Percentiles rank a stretch among this genome's conserved stretches.
Evolutionary conservation across 2,888 invertebrate species (phyloP).

Genomic region (Gerris lacustris): DNA sequence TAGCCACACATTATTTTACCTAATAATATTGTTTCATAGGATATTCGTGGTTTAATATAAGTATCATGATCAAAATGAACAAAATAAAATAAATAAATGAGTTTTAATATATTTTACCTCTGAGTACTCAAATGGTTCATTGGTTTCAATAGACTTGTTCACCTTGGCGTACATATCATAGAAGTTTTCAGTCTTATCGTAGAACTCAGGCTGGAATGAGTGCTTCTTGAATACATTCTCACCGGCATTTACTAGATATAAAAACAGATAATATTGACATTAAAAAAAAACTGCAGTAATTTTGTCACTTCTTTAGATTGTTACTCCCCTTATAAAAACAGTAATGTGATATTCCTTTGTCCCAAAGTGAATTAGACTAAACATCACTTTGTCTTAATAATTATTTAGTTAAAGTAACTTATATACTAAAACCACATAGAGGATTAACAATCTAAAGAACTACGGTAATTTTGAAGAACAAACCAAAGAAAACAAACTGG

Average conservation of each 20-base stretch:
- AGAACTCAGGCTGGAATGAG: slow-evolving; percentile 53
- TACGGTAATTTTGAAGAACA: no score
- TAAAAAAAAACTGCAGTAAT: neutral
- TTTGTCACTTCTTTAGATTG: neutral
- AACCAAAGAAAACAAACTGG: no score
- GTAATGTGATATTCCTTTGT: neutral
- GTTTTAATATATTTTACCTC: slow-evolving; percentile 33
- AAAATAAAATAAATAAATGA: no score
- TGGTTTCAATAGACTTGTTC: slow-evolving; percentile 44
- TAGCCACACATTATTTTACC: no score
- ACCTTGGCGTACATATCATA: slow-evolving; percentile 51
- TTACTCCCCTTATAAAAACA: neutral
- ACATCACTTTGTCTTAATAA: no score
- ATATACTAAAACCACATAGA: no score
- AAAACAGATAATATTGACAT: neutral
- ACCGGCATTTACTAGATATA: slow-evolving; percentile 43
- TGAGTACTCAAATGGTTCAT: slow-evolving; percentile 36
- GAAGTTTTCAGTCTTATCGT: slow-evolving; percentile 42
- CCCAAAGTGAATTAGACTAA: no score
- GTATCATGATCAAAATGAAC: no score
- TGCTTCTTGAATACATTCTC: slow-evolving; percentile 54
- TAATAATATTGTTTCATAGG: no score
- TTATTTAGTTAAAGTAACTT: no score
- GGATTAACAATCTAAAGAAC: no score
- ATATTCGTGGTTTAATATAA: no score